phyloP scores from a whole-genome alignment of 2,888 invertebrate genomes.

The Bibio marci region DNA sequence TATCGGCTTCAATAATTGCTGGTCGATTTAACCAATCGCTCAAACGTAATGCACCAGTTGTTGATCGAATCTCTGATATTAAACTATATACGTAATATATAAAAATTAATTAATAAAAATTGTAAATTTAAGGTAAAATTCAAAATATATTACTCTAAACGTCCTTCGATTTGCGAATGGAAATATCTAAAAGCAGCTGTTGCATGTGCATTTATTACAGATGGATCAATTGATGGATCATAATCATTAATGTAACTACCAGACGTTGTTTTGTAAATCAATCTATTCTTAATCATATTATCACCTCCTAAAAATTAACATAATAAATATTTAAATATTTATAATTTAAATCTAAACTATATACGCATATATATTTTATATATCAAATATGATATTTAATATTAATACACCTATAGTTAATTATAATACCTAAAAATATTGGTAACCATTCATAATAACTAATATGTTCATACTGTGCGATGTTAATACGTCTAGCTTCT shows the following conservation, averaged over 20 bases:
- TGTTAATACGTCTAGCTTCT: conserved; percentile 32
- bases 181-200: conserved; percentile 47
- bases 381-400: neutral
- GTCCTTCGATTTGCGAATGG: conserved; percentile 39
- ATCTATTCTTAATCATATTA: conserved; percentile 28
- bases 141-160: conserved; percentile 24
- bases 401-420: neutral
- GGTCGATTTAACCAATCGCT: conserved; percentile 37
- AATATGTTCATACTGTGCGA: conserved; percentile 34
- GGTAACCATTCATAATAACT: conserved; percentile 37
- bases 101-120: neutral
- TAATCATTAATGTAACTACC: conserved; percentile 32
- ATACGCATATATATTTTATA: no score
- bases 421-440: conserved; percentile 25
- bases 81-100: no score
- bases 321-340: no score
- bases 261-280: conserved; percentile 20
- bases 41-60: conserved; percentile 29
- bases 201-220: conserved; percentile 42
- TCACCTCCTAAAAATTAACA: conserved; percentile 12
- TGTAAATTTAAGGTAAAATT: no score
- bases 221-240: conserved; percentile 34
- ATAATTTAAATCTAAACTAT: no score
- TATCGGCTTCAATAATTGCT: conserved; percentile 32
- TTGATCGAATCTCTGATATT: conserved; percentile 28